These are phyloP conservation scores for Dasypus novemcinctus DNA, from an alignment of 2,113 vertebrate genomes.

Conservation along the genomic window DNA sequence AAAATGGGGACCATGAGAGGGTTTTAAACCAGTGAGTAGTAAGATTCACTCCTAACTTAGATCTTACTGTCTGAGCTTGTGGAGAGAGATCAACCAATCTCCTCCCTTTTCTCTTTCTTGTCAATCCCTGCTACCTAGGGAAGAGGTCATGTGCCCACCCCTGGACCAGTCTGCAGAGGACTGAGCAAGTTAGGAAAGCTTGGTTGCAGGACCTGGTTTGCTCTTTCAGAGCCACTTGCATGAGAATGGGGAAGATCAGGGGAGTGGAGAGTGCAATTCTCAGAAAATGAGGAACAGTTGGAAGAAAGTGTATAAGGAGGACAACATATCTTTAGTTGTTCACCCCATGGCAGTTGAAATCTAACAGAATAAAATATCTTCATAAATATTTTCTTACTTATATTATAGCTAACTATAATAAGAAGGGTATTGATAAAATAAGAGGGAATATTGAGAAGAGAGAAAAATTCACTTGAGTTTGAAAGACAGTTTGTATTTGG, in stretches of 20 bases:
- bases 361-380: conserved; percentile 6
- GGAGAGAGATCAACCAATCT: not conserved
- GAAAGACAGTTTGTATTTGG: conserved; percentile 5
- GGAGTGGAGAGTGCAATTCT: not conserved
- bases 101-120: not conserved
- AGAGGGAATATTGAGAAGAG: not conserved
- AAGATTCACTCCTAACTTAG: not conserved
- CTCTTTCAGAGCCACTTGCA: not conserved
- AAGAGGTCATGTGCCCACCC: not conserved
- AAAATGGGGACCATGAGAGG: not conserved
- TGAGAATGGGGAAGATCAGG: no score
- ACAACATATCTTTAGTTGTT: not conserved
- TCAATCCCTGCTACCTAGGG: not conserved
- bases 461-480: not conserved
- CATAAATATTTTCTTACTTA: conserved; percentile 23
- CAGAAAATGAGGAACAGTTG: not conserved
- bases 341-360: not conserved
- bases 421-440: not conserved
- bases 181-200: no score
- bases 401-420: not conserved
- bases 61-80: not conserved
- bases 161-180: no score
- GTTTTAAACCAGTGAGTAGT: not conserved
- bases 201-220: not conserved
- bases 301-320: not conserved